Percentiles rank a stretch among this genome's conserved stretches.
Conservation (phyloP, 2,888 invertebrate genomes). For the Pollenia labialis region DNA sequence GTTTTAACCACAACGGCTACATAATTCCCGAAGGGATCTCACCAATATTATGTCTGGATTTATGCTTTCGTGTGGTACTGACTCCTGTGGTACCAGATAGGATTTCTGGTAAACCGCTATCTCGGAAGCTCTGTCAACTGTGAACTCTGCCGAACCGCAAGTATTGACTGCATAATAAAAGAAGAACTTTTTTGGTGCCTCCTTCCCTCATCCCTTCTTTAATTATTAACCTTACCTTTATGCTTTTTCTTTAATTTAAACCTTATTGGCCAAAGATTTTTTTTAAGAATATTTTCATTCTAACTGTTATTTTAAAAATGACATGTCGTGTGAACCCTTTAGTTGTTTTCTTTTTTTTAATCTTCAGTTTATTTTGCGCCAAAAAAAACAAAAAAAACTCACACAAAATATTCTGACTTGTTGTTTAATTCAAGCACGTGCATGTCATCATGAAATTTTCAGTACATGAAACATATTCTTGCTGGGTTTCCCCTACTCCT, state of each 20-base stretch:
- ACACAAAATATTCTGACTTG: constrained; percentile 56
- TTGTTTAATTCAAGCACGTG: constrained; percentile 70
- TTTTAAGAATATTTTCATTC: background rate
- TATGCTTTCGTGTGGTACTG: too few species aligned
- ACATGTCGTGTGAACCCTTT: background rate
- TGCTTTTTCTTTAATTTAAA: background rate
- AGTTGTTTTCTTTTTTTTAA: constrained; percentile 35
- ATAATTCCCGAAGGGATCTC: too few species aligned
- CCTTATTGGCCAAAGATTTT: constrained; percentile 14
- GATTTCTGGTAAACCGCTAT: too few species aligned
- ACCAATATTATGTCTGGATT: too few species aligned
- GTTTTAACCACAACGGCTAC: too few species aligned
- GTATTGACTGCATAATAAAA: too few species aligned
- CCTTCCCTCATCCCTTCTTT: background rate
- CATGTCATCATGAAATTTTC: constrained; percentile 70
- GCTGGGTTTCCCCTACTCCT: background rate
- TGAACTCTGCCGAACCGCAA: too few species aligned
- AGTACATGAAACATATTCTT: constrained; percentile 57
- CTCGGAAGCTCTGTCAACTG: too few species aligned
- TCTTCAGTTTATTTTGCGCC: constrained; percentile 20
- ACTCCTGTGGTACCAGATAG: too few species aligned
- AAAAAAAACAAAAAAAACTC: background rate
- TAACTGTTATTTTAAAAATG: background rate
- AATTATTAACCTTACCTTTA: constrained; percentile 1
- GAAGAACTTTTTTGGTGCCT: too few species aligned